A percentile compares a stretch with the other conserved stretches of the same genome.
Conservation (phyloP, 2,888 invertebrate species). For the Linnaemya tessellans region DNA sequence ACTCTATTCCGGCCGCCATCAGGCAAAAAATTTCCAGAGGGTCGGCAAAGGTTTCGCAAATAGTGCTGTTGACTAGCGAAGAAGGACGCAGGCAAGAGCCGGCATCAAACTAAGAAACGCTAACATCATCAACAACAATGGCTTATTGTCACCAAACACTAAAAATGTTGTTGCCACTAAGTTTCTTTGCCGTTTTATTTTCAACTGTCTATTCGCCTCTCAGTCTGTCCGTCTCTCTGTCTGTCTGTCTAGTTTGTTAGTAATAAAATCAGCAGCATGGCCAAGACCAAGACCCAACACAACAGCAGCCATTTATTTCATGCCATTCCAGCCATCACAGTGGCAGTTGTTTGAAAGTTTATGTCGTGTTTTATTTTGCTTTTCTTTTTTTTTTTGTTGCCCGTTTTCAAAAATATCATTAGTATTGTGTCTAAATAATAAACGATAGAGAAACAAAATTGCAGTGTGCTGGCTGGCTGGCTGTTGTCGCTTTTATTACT, state of each 20-base stretch:
- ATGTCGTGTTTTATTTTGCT: constrained; percentile 13
- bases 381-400: constrained; percentile 19
- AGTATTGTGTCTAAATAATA: constrained; percentile 63
- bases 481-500: constrained; percentile 47
- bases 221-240: neutral
- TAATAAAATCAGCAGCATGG: constrained; percentile 15
- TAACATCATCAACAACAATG: constrained; percentile 58
- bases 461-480: neutral
- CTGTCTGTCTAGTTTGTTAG: constrained; percentile 8
- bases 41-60: neutral
- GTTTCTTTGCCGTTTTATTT: constrained; percentile 7
- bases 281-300: constrained; percentile 40
- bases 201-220: neutral
- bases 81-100: neutral
- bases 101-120: constrained; percentile 23
- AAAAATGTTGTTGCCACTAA: constrained; percentile 53
- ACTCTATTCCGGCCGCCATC: constrained; percentile 50
- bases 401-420: constrained; percentile 57
- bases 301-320: constrained; percentile 48
- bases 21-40: neutral
- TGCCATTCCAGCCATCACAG: constrained; percentile 42
- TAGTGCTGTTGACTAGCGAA: neutral
- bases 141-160: constrained; percentile 61
- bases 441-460: neutral
- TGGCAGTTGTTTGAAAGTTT: constrained; percentile 55